These are phyloP conservation scores for Ormyrus thymus DNA, from an alignment of 2,888 invertebrate species.

Conservation along the genomic window DNA sequence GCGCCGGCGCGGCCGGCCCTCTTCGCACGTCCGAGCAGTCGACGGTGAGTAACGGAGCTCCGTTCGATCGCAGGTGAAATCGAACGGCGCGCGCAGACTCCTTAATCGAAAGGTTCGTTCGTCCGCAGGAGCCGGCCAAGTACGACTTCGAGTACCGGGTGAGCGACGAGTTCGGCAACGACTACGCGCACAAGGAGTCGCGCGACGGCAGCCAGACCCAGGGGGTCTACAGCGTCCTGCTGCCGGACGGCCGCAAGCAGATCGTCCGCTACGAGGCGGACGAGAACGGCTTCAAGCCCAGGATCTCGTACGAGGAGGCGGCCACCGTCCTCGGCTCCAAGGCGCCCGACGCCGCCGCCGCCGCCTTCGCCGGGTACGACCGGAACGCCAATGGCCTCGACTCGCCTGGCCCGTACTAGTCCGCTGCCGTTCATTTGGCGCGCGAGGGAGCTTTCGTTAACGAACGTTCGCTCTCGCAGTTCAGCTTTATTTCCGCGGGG, in stretches of 20 bases:
- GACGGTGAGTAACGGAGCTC: not conserved
- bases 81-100: too few species aligned
- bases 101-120: too few species aligned
- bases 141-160: conserved; percentile 73
- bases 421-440: not conserved
- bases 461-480: too few species aligned
- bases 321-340: conserved; percentile 50
- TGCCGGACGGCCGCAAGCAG: conserved; percentile 75
- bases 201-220: conserved; percentile 72
- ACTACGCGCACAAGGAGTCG: conserved; percentile 73
- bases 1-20: conserved; percentile 16
- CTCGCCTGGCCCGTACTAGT: conserved; percentile 51
- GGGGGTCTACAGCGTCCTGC: conserved; percentile 73
- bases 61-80: too few species aligned
- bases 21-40: not conserved
- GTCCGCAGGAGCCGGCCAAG: conserved; percentile 65
- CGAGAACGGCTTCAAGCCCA: conserved; percentile 81
- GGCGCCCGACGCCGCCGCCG: conserved; percentile 10
- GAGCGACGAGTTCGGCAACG: conserved; percentile 71
- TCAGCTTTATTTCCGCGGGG: too few species aligned
- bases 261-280: conserved; percentile 84
- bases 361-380: conserved; percentile 43
- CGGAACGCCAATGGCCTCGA: conserved; percentile 32
- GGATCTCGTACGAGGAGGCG: conserved; percentile 80
- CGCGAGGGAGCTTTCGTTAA: too few species aligned